These are phyloP conservation scores for Caenorhabditis elegans DNA, from an alignment of 1,140 invertebrate species.

Conservation along the genomic window WBcel235 BX284602.5:13401501-13402000, in stretches of 20 bases:
- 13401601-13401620: conserved; percentile 24
- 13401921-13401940: too few relatives aligned
- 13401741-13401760: conserved; percentile 40
- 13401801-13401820: background rate
- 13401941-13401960: too few relatives aligned
- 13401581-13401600: background rate
- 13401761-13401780: conserved; percentile 39
- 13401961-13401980: too few relatives aligned
- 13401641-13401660: conserved; percentile 43
- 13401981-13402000: too few relatives aligned
- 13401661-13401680: conserved; percentile 51
- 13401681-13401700: conserved; percentile 48
- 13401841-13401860: background rate
- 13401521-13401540: too few relatives aligned
- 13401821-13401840: background rate
- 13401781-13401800: conserved; percentile 42
- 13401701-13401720: conserved; percentile 35
- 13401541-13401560: too few relatives aligned
- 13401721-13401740: conserved; percentile 35
- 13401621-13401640: conserved; percentile 31
- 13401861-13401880: background rate
- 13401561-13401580: too few relatives aligned
- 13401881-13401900: background rate
- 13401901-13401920: too few relatives aligned
- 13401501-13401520: too few relatives aligned